Evolutionary conservation across 30 jellyfish, hydroid and myxozoan species (phyloP).

Genomic region (Aurelia sp.): DNA sequence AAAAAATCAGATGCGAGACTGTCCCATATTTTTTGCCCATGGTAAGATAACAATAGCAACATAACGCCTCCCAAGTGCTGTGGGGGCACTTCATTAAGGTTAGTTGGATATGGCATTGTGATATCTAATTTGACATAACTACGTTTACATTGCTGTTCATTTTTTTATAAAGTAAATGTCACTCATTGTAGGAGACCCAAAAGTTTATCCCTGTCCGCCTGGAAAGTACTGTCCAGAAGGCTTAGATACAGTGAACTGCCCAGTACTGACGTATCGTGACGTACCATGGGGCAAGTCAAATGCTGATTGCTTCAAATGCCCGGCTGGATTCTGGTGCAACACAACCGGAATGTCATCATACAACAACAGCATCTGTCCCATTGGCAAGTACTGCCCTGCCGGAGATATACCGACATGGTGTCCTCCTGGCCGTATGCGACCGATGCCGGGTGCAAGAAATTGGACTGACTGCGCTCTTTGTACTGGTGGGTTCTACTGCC

Average conservation of each 20-base stretch:
- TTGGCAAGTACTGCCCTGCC: constrained; percentile 91
- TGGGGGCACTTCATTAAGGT: too few relatives aligned
- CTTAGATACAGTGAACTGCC: constrained; percentile 80
- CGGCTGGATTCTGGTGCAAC: constrained; percentile 95
- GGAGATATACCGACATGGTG: constrained; percentile 94
- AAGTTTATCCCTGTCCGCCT: constrained; percentile 85
- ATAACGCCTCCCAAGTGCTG: too few relatives aligned
- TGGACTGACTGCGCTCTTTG: constrained; percentile 82
- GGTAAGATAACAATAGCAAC: too few relatives aligned
- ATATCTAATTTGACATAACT: too few relatives aligned
- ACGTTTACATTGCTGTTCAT: too few relatives aligned
- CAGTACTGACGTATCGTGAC: constrained; percentile 85
- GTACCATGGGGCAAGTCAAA: constrained; percentile 64
- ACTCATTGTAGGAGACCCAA: constrained; percentile 77
- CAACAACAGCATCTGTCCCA: constrained; percentile 84
- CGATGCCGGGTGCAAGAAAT: constrained; percentile 74
- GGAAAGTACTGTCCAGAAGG: constrained; percentile 92
- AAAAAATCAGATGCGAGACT: too few relatives aligned
- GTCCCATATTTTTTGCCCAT: too few relatives aligned
- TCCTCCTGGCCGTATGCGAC: constrained; percentile 96
- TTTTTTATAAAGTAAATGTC: neutral
- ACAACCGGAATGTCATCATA: constrained; percentile 81
- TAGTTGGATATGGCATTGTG: too few relatives aligned
- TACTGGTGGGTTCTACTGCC: constrained; percentile 93
- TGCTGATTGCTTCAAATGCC: constrained; percentile 91